These are phyloP conservation scores for Drosophila algonquin DNA, from an alignment of 2,888 invertebrate species.

Conservation along the genomic window DNA sequence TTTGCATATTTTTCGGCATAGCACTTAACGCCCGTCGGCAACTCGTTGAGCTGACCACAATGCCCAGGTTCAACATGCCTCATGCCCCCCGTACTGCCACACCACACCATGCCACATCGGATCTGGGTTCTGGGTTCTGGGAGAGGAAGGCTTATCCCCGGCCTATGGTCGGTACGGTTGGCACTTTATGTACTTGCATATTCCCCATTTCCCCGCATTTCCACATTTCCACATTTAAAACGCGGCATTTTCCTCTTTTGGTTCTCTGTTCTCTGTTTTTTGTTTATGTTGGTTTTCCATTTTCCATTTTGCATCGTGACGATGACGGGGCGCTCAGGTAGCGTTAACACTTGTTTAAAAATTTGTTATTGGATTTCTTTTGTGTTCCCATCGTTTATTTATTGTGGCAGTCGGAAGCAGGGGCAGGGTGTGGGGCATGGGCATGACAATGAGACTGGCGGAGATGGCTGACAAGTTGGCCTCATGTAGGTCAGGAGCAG, in stretches of 20 bases:
- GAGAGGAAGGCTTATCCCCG: constrained; percentile 38
- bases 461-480: constrained; percentile 28
- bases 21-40: constrained; percentile 52
- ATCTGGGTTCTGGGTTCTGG: not conserved
- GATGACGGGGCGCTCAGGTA: constrained; percentile 61
- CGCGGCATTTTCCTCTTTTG: constrained; percentile 32
- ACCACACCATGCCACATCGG: constrained; percentile 15
- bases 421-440: not conserved
- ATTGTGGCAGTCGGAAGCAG: constrained; percentile 33
- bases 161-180: constrained; percentile 27
- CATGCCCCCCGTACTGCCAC: not conserved
- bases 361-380: constrained; percentile 71
- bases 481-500: constrained; percentile 18
- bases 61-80: constrained; percentile 37
- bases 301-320: constrained; percentile 24
- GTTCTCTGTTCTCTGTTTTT: constrained; percentile 9
- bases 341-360: constrained; percentile 78
- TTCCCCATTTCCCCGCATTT: constrained; percentile 51
- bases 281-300: constrained; percentile 7
- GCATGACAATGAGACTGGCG: constrained; percentile 4
- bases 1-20: constrained; percentile 54
- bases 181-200: constrained; percentile 52
- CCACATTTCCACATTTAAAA: constrained; percentile 62
- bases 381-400: constrained; percentile 64
- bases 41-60: constrained; percentile 55